Base-by-base conservation (phyloP, 2,888 invertebrate genomes). In the Odontothrips loti region DNA sequence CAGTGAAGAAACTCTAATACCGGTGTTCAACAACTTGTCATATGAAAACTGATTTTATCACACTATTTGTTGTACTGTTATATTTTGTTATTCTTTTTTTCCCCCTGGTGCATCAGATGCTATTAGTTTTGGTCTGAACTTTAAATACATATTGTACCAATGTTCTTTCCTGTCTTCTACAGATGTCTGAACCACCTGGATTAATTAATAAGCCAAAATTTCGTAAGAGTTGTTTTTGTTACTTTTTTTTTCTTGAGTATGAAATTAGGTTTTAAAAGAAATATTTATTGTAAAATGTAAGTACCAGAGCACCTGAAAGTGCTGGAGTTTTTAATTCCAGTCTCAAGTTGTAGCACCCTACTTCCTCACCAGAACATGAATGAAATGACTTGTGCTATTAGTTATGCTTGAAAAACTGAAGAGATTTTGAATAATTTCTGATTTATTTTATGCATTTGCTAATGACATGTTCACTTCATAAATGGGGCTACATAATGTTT, bases 271-370 rank as follows among this genome's bases (percentile, higher is more conserved):
- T 58, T 58, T 58, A 58, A 75, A 75, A 75, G 12, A 12, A 27
- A 27, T 75, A 75, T 75, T 75, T 75, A 75, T 27, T 75, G 68
- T 75, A 17, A 51, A 58, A 58, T 58, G n/a, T 58, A 27, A 75
- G 23, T 27, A 10, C 23, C 23, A 75, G 68, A 27, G 68, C 27
- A 75, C 27, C 27, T 23, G 58, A 58, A 58, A 58, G 34, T 43
- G 20, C 58, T 58, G 20, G 58, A 17, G 17, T 15, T 58, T 15
- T 6, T 58, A 15, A 20, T 58, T 17, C 58, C 58, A 58, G 58
- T 58, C 10, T 58, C 6, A 58, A 58, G 58, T 58, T 58, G 12
- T 15, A 20, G 20, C 58, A 43, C 34, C 34, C 34, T 6, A 43
- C 34, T 43, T 2, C 34, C 58, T 58, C 20, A 17, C 58, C 17